A percentile compares a stretch with the other conserved stretches of the same genome.
These are phyloP conservation scores for Lycaena phlaeas DNA, from an alignment of 2,888 invertebrate species.

Conservation along the genomic window DNA sequence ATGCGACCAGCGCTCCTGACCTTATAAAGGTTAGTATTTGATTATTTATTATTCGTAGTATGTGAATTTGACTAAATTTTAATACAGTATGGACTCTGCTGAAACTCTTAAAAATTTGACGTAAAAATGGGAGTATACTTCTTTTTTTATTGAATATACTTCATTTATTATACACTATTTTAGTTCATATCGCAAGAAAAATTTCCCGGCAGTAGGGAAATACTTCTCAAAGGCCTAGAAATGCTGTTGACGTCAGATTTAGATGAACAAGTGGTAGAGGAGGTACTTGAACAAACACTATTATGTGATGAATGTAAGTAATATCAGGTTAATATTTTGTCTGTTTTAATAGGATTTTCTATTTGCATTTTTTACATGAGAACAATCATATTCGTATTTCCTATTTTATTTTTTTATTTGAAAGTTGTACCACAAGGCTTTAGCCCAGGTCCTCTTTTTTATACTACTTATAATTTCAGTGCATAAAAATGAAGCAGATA, in stretches of 20 bases:
- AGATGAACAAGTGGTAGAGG: conserved; percentile 19
- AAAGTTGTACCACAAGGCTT: not conserved
- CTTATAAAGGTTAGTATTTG: conserved; percentile 7
- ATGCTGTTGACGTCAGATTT: conserved; percentile 21
- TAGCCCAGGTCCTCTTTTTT: not conserved
- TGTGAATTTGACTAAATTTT: too few species aligned
- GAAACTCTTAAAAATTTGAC: too few species aligned
- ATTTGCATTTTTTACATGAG: too few species aligned
- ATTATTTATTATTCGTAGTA: too few species aligned
- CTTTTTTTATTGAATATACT: too few species aligned
- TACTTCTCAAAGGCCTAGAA: conserved; percentile 28
- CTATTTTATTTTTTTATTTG: too few species aligned
- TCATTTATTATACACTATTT: too few species aligned
- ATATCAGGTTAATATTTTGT: too few species aligned
- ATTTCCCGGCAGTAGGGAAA: conserved; percentile 28
- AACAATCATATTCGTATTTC: too few species aligned
- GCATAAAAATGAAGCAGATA: conserved; percentile 30
- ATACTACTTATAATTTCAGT: conserved; percentile 29
- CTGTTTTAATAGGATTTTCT: too few species aligned
- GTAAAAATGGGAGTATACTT: too few species aligned
- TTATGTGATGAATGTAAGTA: conserved; percentile 25
- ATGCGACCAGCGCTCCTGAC: conserved; percentile 13
- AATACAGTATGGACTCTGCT: too few species aligned
- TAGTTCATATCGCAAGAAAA: conserved; percentile 30
- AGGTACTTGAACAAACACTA: conserved; percentile 20